Evolutionary conservation across 2,888 invertebrate genomes (phyloP), one percentile per base, ranked within the genome.

Genomic region (Cyclophora punctaria): DNA sequence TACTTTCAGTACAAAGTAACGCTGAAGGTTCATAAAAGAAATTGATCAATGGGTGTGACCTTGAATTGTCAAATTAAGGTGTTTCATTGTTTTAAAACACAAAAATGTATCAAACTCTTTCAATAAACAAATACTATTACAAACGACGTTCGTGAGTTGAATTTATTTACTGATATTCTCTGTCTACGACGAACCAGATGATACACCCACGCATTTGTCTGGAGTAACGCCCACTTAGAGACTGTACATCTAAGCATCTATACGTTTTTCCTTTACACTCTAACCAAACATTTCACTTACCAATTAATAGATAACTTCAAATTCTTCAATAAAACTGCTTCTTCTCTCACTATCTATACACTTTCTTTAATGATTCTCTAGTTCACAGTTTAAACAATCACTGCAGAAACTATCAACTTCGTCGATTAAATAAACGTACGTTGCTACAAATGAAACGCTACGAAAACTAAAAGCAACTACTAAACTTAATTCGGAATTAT

Each of bases 191-290:
- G 58, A 64, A 53, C 64, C 73, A 75, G 76, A 79, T 75, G 76
- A 66, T 78, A 68, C 71, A 62, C 84, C 84, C 71, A 85, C 86
- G 72, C 72, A 63, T 57, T 53, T 55, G 81, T 84, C 83, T 85
- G 73, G 78, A 75, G 80, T 80, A 80, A 82, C 83, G 77, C 83
- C 83, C 78, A 85, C 82, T 20, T 20, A 20, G 20, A 20, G 20
- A 20, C 2, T 20, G 20, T 20, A 20, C 20, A 20, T 20, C 20
- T 20, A 20, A 20, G 20, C 20, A 20, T 20, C 58, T 70, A 70
- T 67, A 72, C 53, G 57, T 64, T 61, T 58, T 62, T 58, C 52
- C 63, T 63, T 62, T 20, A 2, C 20, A 20, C 58, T 65, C 69
- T 63, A 71, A 58, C 53, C 57, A 71, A 72, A 71, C 63, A 62